These are phyloP conservation scores for Drosophila miranda DNA, from an alignment of 1,140 invertebrate species.

Conservation along the genomic window DNA sequence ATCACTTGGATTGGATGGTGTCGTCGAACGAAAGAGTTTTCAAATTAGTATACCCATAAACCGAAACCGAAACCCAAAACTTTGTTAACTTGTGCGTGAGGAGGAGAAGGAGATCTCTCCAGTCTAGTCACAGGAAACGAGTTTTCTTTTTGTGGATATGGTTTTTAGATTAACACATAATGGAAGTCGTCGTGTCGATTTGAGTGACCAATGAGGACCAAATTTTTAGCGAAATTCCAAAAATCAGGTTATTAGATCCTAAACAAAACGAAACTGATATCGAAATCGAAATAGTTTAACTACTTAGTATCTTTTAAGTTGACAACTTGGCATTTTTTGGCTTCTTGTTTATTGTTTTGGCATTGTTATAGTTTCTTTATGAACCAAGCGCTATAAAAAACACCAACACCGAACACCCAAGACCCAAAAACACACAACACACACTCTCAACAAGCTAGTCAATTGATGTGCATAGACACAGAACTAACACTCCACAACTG, in stretches of 20 bases:
- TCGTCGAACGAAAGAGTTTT: conserved; percentile 33
- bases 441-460: conserved; percentile 66
- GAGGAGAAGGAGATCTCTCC: background rate
- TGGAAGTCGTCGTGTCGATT: conserved; percentile 48
- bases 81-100: conserved; percentile 10
- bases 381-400: conserved; percentile 30
- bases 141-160: conserved; percentile 47
- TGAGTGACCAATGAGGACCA: conserved; percentile 70
- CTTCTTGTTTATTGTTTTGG: conserved; percentile 64
- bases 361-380: conserved; percentile 40
- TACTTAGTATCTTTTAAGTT: conserved; percentile 26
- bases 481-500: conserved; percentile 43
- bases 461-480: conserved; percentile 69
- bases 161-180: conserved; percentile 27
- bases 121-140: conserved; percentile 10
- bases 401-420: conserved; percentile 22
- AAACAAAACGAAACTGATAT: background rate
- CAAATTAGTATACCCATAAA: conserved; percentile 32
- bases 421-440: conserved; percentile 32
- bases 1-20: conserved; percentile 66
- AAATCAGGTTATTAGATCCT: conserved; percentile 54
- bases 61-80: conserved; percentile 6
- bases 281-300: conserved; percentile 21
- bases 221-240: conserved; percentile 65
- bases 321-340: conserved; percentile 48